Conservation (phyloP, 2,888 invertebrate genomes). For the Spodoptera exigua region DNA sequence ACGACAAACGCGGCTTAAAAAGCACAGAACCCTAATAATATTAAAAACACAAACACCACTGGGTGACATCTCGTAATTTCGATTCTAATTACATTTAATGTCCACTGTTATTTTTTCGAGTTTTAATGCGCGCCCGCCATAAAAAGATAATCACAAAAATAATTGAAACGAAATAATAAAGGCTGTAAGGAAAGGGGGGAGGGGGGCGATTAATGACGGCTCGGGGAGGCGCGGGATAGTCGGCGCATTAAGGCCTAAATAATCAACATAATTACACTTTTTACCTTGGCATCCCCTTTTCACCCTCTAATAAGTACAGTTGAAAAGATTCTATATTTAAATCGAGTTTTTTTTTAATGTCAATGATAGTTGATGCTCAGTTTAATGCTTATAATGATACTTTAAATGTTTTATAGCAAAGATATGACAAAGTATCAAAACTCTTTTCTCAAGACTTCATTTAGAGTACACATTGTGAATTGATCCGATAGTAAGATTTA, state of each 20-base stretch:
- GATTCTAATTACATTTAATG: slow-evolving; percentile 88
- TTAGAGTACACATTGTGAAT: background rate
- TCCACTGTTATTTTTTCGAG: slow-evolving; percentile 87
- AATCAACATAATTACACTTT: slow-evolving; percentile 89
- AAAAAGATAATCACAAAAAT: slow-evolving; percentile 90
- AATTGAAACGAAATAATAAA: slow-evolving; percentile 90
- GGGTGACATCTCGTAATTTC: slow-evolving; percentile 86
- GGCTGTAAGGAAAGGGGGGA: slow-evolving; percentile 71
- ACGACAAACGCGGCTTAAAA: slow-evolving; percentile 58
- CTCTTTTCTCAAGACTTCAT: background rate
- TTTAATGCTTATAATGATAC: slow-evolving; percentile 54
- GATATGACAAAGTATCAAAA: background rate
- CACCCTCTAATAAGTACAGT: slow-evolving; percentile 78
- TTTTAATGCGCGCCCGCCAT: slow-evolving; percentile 87
- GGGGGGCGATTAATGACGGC: slow-evolving; percentile 84
- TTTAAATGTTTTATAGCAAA: slow-evolving; percentile 18
- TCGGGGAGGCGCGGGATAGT: slow-evolving; percentile 81
- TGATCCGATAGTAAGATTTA: slow-evolving; percentile 22
- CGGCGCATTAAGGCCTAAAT: slow-evolving; percentile 88
- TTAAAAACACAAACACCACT: slow-evolving; percentile 69
- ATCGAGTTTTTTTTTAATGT: slow-evolving; percentile 65
- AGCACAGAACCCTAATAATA: slow-evolving; percentile 67
- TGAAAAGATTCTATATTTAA: slow-evolving; percentile 80
- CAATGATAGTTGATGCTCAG: slow-evolving; percentile 67
- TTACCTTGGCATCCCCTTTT: slow-evolving; percentile 84